Evolutionary conservation across 2,888 invertebrate genomes (phyloP), one percentile per base, ranked within the genome.

Genomic region (Chymomyza caudatula): DNA sequence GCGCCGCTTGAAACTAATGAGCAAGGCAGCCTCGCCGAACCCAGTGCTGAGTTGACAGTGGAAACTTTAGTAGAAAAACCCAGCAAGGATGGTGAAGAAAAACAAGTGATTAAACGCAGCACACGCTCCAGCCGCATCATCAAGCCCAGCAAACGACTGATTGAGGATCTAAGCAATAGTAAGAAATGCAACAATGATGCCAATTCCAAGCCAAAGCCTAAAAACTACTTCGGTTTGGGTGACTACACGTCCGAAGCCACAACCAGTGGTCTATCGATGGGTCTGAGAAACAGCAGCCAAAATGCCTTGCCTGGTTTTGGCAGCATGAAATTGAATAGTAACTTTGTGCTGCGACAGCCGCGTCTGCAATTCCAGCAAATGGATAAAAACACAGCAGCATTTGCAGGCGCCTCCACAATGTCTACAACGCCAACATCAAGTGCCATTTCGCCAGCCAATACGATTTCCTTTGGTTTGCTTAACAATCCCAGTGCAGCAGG

Each of bases 71-170:
- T 1, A 11, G 51, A 51, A 20, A 15, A 8, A 17, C 47, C 74
- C 0, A 56, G 69, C 8, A 80, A 82, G 2, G 74, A 76, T 89
- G 65, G 78, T 86, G 51, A 77, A 88, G 89, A 89, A 58, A 89
- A 88, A 37, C 86, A 87, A 88, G 90, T 96, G 69, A 96, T 96
- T 17, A 93, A 94, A 54, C 93, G 95, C 80, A 96, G 96, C 91
- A 95, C 93, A 15, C 95, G 96, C 89, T 96, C 96, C 49, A 96
- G 96, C 4, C 92, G 97, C 74, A 95, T 96, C 51, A 96, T 96
- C 60, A 97, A 96, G 89, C 96, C 97, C 47, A 96, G 96, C 87
- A 97, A 96, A 90, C 93, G 95, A 74, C 95, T 96, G 85, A 93
- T 96, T 62, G 95, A 95, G 86, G 93, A 93, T 67, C 93, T 93